Evolutionary conservation across 2,113 vertebrate species (phyloP).

Genomic region (Eidolon helvum): DNA sequence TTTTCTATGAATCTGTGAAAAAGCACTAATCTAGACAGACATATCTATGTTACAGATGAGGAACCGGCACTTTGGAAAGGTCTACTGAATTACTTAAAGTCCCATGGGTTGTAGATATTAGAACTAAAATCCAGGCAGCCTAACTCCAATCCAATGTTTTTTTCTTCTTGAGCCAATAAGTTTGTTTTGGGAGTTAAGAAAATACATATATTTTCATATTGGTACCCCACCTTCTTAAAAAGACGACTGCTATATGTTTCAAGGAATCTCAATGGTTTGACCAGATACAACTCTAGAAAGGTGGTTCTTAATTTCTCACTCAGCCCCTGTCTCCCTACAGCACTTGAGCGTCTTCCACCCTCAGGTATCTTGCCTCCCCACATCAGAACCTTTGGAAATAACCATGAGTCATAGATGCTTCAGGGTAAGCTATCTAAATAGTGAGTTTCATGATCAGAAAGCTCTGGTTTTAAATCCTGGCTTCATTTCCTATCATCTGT

Average conservation of each 20-base stretch:
- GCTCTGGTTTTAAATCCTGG: neutral
- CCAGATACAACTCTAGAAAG: neutral
- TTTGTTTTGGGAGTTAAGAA: neutral
- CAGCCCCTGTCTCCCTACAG: neutral
- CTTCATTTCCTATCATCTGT: neutral
- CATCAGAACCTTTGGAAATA: neutral
- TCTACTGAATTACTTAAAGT: neutral
- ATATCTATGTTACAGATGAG: neutral
- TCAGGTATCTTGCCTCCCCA: neutral
- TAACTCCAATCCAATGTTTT: neutral
- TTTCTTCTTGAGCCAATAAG: neutral
- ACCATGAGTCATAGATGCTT: neutral
- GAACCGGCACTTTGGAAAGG: neutral
- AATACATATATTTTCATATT: neutral
- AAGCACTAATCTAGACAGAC: neutral
- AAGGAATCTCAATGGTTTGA: neutral
- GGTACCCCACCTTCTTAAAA: neutral
- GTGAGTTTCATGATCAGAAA: neutral
- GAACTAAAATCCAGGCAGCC: neutral
- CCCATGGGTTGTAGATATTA: neutral
- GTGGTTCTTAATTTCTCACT: neutral
- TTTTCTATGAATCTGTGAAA: neutral
- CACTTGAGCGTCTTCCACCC: neutral
- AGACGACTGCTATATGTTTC: neutral
- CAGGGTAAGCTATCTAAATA: neutral